phyloP scores from a whole-genome alignment of 92 coral and sea anemone genomes.

The Isaurus tuberculatus region DNA sequence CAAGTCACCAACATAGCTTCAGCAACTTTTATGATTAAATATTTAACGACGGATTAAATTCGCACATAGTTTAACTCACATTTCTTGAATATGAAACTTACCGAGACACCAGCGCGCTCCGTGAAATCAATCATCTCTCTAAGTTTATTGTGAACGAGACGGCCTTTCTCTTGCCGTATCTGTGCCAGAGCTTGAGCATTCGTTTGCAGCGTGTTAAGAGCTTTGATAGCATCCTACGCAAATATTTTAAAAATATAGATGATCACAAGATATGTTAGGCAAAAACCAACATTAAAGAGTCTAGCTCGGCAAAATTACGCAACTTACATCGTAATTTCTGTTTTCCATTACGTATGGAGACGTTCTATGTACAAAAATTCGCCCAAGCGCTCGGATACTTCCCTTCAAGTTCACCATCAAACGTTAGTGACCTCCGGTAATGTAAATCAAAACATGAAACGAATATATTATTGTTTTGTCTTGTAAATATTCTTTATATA shows the following conservation, averaged over 20 bases:
- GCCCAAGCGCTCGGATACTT: background rate
- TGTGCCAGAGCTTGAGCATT: conserved; percentile 91
- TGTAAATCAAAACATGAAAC: background rate
- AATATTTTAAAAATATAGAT: background rate
- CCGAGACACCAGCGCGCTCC: conserved; percentile 90
- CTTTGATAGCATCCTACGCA: conserved; percentile 90
- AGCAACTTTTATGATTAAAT: too few species aligned
- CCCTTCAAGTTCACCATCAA: conserved; percentile 37
- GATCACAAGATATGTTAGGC: background rate
- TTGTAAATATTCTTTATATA: background rate
- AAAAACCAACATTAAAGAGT: background rate
- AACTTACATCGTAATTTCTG: conserved; percentile 34
- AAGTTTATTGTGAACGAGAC: conserved; percentile 70
- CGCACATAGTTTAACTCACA: background rate
- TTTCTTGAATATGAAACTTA: too few species aligned
- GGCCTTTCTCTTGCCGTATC: conserved; percentile 79
- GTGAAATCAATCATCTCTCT: conserved; percentile 80
- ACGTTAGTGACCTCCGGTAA: background rate
- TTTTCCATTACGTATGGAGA: conserved; percentile 26
- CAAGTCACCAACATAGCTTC: too few species aligned
- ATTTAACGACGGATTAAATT: too few species aligned
- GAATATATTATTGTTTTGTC: conserved; percentile 16
- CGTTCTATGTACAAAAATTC: conserved; percentile 16
- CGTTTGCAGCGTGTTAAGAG: conserved; percentile 91
- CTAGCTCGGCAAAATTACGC: background rate